Evolutionary conservation across 2,797 vertebrate genomes (phyloP), one percentile per base, ranked within the genome.

Genomic region (Odontamblyopus lacepedii): DNA sequence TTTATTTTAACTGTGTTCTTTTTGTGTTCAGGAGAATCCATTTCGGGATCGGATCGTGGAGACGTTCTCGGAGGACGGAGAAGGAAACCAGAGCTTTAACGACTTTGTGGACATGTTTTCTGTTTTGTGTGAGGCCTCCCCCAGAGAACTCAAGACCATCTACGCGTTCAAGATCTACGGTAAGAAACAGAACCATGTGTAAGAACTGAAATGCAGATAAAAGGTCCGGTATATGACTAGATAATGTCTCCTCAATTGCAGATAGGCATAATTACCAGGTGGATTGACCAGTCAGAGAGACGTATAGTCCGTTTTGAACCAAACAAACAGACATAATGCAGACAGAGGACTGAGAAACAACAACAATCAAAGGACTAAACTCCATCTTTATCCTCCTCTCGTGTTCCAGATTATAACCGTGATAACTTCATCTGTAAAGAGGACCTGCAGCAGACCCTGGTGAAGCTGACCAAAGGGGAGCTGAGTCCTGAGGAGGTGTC

Each of bases 41-140:
- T 99, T 99, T 91, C 95, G 94, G 83, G 94, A 96, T 67, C 91
- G 96, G 63, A 98, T 98, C 0, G 96, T 98, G 88, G 93, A 94
- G 73, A 91, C 96, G 0, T 99, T 98, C 77, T 97, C 97, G 0
- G 96, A 99, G 87, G 96, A 97, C 18, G 95, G 95, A 0, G 92
- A 94, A 13, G 97, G 97, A 6, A 97, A 95, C 90, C 95, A 96
- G 72, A 98, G 93, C 89, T 99, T 99, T 92, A 98, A 97, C 2
- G 96, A 99, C 85, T 99, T 99, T 41, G 96, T 98, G 11, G 97
- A 99, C 87, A 96, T 99, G 97, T 99, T 98, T 72, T 99, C 97
- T 0, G 97, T 95, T 67, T 95, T 99, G 67, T 97, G 97, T 56
- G 97, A 98, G 86, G 96, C 95, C 11, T 96, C 97, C 6, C 97